phyloP scores from a whole-genome alignment of 1,140 invertebrate genomes.

The Panagrolaimus sp. region DNA sequence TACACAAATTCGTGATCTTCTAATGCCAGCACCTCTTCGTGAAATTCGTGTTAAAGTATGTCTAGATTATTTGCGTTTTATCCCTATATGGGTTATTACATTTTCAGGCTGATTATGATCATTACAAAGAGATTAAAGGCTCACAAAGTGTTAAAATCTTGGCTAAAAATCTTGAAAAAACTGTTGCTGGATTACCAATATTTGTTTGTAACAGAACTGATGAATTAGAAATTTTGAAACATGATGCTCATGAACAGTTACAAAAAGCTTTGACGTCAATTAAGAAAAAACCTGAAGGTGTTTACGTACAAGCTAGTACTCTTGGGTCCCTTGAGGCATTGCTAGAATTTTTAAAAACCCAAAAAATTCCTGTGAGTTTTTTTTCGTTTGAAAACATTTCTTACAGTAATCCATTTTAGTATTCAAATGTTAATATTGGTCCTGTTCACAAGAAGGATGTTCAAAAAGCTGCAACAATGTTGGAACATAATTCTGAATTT shows the following conservation, averaged over 20 bases:
- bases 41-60: conserved; percentile 89
- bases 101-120: conserved; percentile 81
- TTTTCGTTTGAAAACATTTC: conserved; percentile 18
- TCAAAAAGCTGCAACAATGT: conserved; percentile 97
- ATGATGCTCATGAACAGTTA: conserved; percentile 62
- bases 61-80: neutral
- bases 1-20: conserved; percentile 88
- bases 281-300: conserved; percentile 80
- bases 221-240: conserved; percentile 79
- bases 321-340: conserved; percentile 94
- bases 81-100: neutral
- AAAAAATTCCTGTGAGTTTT: conserved; percentile 78
- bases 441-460: conserved; percentile 98
- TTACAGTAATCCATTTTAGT: conserved; percentile 68
- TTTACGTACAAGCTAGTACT: conserved; percentile 97
- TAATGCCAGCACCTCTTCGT: conserved; percentile 95
- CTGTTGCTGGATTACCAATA: conserved; percentile 74
- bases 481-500: conserved; percentile 93
- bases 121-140: conserved; percentile 86
- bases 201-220: conserved; percentile 81
- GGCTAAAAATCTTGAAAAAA: conserved; percentile 94
- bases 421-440: conserved; percentile 94
- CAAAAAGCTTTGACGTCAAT: conserved; percentile 83
- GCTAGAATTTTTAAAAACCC: conserved; percentile 84
- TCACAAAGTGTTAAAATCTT: conserved; percentile 95